Evolutionary conservation across 2,888 invertebrate species (phyloP).

Genomic region (Drosophila picticornis): DNA sequence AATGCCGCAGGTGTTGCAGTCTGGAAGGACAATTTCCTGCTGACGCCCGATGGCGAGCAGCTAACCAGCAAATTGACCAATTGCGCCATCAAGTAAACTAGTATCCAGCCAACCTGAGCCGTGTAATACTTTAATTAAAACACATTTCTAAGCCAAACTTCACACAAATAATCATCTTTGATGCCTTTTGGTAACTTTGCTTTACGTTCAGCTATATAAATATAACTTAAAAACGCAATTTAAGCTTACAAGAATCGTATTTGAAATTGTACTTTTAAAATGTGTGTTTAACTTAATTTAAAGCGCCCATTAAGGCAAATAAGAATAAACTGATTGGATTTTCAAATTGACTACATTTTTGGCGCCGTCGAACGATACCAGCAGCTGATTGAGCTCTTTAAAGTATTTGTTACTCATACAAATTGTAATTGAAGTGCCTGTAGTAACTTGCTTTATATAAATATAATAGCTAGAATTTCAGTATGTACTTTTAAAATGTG

Average conservation of each 20-base stretch:
- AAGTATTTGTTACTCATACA: background rate
- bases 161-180: slow-evolving; percentile 37
- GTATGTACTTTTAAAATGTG: background rate
- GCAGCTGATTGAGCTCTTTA: slow-evolving; percentile 53
- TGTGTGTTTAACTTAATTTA: background rate
- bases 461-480: background rate
- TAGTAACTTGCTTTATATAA: background rate
- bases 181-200: slow-evolving; percentile 46
- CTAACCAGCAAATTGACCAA: slow-evolving; percentile 92
- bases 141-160: slow-evolving; percentile 41
- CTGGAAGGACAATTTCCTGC: slow-evolving; percentile 93
- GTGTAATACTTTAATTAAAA: slow-evolving; percentile 67
- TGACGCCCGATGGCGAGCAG: slow-evolving; percentile 90
- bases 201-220: slow-evolving; percentile 12
- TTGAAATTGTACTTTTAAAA: background rate
- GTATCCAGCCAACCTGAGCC: slow-evolving; percentile 67
- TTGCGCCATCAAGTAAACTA: slow-evolving; percentile 91
- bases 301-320: background rate
- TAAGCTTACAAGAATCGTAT: background rate
- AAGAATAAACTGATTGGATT: background rate
- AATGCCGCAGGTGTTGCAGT: slow-evolving; percentile 90
- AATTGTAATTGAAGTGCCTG: background rate
- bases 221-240: slow-evolving; percentile 11
- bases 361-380: slow-evolving; percentile 20
- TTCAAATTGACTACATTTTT: slow-evolving; percentile 14